Base-by-base conservation (phyloP, 2,113 vertebrate species). In the Stomatorhinus ivindoensis region DNA sequence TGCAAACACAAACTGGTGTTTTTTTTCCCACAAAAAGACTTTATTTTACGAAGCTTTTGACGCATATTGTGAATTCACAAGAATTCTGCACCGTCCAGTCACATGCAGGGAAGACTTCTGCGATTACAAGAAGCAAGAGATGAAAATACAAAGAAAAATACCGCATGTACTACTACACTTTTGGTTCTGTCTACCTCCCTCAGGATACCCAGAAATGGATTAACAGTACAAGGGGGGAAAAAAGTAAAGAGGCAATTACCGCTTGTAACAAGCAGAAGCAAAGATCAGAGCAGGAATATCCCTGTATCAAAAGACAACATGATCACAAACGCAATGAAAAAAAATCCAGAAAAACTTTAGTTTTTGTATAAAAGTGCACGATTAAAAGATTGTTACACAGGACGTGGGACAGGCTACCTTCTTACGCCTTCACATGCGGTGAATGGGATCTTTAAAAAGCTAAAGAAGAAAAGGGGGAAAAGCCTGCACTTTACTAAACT, bases 221-320 rank as follows among this genome's bases (percentile, higher is more conserved):
- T 94, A 96, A 96, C 96, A 90, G 86, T 97, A 96, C 95, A 97
- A 92, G 95, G 96, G 96, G 96, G 27, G 0, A 95, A 95, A 96
- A 93, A 97, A 97, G 96, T 97, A 98, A 98, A 97, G 97, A 97
- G 97, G 97, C 96, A 97, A 97, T 97, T 97, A 97, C 97, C 96
- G 96, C 97, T 97, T 96, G 96, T 96, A 97, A 97, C 97, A 97
- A 97, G 97, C 97, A 97, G 97, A 96, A 96, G 96, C 96, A 97
- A 97, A 96, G 95, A 97, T 96, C 97, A 97, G 96, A 96, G 96
- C 96, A 96, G 96, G 96, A 95, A 97, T 97, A 97, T 95, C 95
- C 97, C 97, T 97, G 97, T 97, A 97, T 97, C 96, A 96, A 97
- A 97, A 97, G 96, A 97, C 96, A 97, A 97, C 97, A 97, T 96